These are phyloP conservation scores for Scaptomyza parva DNA, from an alignment of 2,888 invertebrate genomes.

Conservation along the genomic window DNA sequence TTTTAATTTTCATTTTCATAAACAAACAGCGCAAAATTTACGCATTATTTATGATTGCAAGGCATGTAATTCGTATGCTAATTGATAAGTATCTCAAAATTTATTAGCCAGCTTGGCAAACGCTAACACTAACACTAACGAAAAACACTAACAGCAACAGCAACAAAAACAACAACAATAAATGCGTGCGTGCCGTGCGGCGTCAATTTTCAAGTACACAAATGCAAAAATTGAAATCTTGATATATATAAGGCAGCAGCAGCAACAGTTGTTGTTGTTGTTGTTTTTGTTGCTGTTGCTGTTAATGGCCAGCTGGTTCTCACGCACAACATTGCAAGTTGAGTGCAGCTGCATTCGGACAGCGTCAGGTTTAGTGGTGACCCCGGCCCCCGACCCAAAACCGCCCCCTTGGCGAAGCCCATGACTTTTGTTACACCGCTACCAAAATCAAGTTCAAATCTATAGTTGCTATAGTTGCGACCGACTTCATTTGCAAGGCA, in stretches of 20 bases:
- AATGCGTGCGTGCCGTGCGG: constrained; percentile 75
- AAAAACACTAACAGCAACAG: constrained; percentile 25
- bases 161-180: constrained; percentile 44
- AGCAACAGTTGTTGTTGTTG: constrained; percentile 37
- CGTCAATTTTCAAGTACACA: constrained; percentile 78
- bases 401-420: constrained; percentile 43
- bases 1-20: constrained; percentile 43
- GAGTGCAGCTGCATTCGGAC: constrained; percentile 70
- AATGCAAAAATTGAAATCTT: constrained; percentile 78
- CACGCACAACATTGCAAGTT: constrained; percentile 71
- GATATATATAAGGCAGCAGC: constrained; percentile 71
- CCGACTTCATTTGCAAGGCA: constrained; percentile 71
- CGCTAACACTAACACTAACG: constrained; percentile 18
- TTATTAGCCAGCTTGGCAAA: constrained; percentile 73
- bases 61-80: constrained; percentile 82
- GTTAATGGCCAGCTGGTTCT: constrained; percentile 70
- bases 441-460: constrained; percentile 80
- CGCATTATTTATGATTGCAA: constrained; percentile 83
- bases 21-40: constrained; percentile 65
- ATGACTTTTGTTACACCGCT: constrained; percentile 68
- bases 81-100: constrained; percentile 80
- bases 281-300: constrained; percentile 43
- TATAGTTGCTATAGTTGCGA: constrained; percentile 57
- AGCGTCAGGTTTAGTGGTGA: constrained; percentile 63
- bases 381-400: constrained; percentile 54